Evolutionary conservation across 1,140 invertebrate species (phyloP).

Genomic region (Danaus melanippus): DNA sequence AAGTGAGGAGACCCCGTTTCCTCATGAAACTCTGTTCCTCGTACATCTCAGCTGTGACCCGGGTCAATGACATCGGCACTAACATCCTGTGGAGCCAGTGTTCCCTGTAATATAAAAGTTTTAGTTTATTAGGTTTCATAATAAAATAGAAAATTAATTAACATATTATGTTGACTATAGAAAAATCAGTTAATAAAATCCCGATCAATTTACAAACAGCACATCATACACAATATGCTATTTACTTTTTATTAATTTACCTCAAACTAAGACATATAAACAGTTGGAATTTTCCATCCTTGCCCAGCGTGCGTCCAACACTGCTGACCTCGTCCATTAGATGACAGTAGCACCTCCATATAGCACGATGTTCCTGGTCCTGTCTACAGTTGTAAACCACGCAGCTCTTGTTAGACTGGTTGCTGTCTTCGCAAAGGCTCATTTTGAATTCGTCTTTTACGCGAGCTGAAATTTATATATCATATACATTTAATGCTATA

Average conservation of each 20-base stretch:
- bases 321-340: constrained; percentile 88
- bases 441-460: constrained; percentile 90
- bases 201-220: too few species aligned
- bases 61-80: constrained; percentile 87
- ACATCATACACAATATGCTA: too few species aligned
- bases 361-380: constrained; percentile 79
- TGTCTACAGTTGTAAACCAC: constrained; percentile 86
- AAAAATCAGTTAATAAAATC: too few species aligned
- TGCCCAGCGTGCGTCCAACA: constrained; percentile 89
- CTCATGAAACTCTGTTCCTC: constrained; percentile 95
- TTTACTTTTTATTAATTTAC: constrained; percentile 69
- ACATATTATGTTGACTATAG: too few species aligned
- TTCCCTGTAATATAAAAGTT: constrained; percentile 77
- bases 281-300: constrained; percentile 98
- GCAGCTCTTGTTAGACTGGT: constrained; percentile 76
- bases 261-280: constrained; percentile 93
- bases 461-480: constrained; percentile 76
- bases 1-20: constrained; percentile 86
- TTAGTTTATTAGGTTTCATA: too few species aligned
- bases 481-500: neutral
- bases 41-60: constrained; percentile 93
- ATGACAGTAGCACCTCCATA: constrained; percentile 84
- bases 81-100: constrained; percentile 93
- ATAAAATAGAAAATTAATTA: too few species aligned
- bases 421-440: constrained; percentile 77